A percentile compares a stretch with the other conserved stretches of the same genome.
These are phyloP conservation scores for Ips typographus DNA, from an alignment of 1,140 invertebrate genomes.

Conservation along the genomic window DNA sequence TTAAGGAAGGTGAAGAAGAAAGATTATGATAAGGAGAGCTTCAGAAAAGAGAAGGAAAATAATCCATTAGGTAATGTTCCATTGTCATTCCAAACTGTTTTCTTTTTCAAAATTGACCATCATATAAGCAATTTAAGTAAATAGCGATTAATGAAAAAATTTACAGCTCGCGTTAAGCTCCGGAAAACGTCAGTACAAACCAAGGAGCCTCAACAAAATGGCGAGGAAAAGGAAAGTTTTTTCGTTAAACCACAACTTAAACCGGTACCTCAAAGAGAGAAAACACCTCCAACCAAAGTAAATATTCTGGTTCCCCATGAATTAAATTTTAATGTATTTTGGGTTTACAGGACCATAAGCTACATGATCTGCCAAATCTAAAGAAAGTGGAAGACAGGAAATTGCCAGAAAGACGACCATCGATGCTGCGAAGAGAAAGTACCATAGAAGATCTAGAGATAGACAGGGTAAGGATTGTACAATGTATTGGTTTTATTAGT, in stretches of 20 bases:
- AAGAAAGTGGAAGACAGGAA: constrained; percentile 46
- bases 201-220: constrained; percentile 49
- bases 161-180: constrained; percentile 40
- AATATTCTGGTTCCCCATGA: background rate
- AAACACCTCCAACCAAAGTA: constrained; percentile 43
- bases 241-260: constrained; percentile 49
- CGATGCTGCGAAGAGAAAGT: constrained; percentile 28
- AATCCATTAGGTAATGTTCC: constrained; percentile 38
- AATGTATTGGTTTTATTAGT: constrained; percentile 7
- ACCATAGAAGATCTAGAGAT: constrained; percentile 38
- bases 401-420: constrained; percentile 37
- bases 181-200: constrained; percentile 41
- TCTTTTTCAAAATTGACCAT: background rate
- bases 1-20: constrained; percentile 42
- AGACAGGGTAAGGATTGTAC: constrained; percentile 33
- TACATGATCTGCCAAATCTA: constrained; percentile 43
- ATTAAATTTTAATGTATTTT: background rate
- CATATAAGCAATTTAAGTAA: too few species aligned
- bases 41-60: constrained; percentile 40
- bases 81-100: background rate
- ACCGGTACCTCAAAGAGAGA: constrained; percentile 47
- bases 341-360: constrained; percentile 39
- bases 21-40: constrained; percentile 42
- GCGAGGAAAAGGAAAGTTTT: constrained; percentile 44
- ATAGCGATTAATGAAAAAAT: background rate